phyloP scores from a whole-genome alignment of 2,113 vertebrate genomes.

The Myotis brandtii region DNA sequence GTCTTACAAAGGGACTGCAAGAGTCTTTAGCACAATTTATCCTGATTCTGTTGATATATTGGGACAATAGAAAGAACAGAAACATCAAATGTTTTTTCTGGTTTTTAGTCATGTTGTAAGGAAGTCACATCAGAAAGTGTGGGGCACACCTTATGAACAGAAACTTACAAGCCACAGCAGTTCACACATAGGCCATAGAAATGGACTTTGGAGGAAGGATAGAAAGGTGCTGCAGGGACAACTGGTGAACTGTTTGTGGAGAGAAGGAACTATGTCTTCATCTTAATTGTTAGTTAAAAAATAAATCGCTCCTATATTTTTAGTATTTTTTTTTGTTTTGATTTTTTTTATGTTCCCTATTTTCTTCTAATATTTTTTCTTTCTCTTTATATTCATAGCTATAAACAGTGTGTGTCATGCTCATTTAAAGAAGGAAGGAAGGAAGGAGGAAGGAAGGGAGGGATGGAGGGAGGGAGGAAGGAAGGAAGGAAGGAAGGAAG shows the following conservation, averaged over 20 bases:
- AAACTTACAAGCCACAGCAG: not conserved
- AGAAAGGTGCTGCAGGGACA: not conserved
- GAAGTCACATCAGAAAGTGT: not conserved
- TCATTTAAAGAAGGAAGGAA: not conserved
- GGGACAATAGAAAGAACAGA: not conserved
- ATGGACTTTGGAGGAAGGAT: not conserved
- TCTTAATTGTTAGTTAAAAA: slow-evolving; percentile 69
- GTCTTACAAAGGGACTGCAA: not conserved
- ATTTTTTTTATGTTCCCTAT: slow-evolving; percentile 46
- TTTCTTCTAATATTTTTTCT: slow-evolving; percentile 54
- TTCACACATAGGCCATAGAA: not conserved
- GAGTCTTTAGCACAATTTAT: not conserved
- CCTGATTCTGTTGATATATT: not conserved
- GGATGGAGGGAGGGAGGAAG: too few relatives aligned
- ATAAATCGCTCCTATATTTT: slow-evolving; percentile 48
- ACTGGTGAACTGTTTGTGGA: not conserved
- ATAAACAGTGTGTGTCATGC: not conserved
- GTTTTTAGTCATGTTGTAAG: not conserved
- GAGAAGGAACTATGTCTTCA: not conserved
- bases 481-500: too few relatives aligned
- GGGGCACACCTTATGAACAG: too few relatives aligned
- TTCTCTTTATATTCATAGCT: not conserved
- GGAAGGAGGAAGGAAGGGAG: not conserved
- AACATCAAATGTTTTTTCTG: not conserved
- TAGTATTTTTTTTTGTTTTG: not conserved